These are phyloP conservation scores for Crocuta crocuta DNA, from an alignment of 2,113 vertebrate species.

Conservation along the genomic window DNA sequence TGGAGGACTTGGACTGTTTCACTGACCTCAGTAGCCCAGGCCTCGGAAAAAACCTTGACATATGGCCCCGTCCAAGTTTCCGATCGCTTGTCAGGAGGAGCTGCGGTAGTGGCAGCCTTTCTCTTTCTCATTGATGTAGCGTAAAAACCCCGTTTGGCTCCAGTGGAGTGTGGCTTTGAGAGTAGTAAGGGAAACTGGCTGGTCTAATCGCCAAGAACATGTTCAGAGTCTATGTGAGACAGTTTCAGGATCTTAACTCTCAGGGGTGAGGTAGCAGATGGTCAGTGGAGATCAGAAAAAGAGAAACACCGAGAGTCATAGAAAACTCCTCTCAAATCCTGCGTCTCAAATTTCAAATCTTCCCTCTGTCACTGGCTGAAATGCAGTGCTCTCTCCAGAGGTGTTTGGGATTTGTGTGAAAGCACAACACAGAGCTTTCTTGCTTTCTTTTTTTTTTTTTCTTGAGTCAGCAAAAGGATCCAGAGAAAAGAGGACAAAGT, in stretches of 20 bases:
- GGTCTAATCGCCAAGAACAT: constrained; percentile 42
- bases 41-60: neutral
- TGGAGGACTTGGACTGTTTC: neutral
- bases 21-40: neutral
- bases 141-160: neutral
- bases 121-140: constrained; percentile 13
- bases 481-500: neutral
- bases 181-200: neutral
- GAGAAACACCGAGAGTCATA: neutral
- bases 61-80: neutral
- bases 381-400: constrained; percentile 25
- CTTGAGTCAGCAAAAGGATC: constrained; percentile 55
- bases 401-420: constrained; percentile 38
- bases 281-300: neutral
- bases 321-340: constrained; percentile 21
- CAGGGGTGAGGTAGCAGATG: neutral
- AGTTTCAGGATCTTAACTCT: constrained; percentile 45
- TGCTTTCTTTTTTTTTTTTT: neutral
- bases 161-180: neutral
- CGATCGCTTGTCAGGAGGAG: neutral
- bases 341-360: constrained; percentile 46
- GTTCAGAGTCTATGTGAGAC: neutral
- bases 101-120: neutral
- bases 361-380: constrained; percentile 15
- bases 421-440: neutral